phyloP scores from a whole-genome alignment of 1,140 invertebrate species.

The Drosophila asahinai region DNA sequence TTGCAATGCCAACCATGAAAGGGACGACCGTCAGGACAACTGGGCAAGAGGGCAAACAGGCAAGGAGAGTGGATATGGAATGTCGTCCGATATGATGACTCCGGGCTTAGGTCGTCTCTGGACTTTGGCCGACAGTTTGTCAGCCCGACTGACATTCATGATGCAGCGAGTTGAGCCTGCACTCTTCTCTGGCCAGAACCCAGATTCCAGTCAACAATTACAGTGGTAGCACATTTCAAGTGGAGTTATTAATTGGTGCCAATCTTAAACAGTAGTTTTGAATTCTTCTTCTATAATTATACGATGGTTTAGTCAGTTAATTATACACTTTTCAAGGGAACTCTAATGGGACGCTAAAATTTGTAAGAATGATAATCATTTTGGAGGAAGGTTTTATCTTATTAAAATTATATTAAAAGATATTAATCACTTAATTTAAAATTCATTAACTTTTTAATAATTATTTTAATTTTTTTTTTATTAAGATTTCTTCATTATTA shows the following conservation, averaged over 20 bases:
- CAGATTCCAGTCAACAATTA: constrained; percentile 2
- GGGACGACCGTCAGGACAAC: neutral
- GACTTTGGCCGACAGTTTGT: constrained; percentile 39
- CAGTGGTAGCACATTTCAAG: neutral
- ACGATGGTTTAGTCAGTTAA: too few species aligned
- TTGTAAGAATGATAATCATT: too few species aligned
- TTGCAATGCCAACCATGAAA: constrained; percentile 43
- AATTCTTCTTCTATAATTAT: neutral
- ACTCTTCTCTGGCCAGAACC: neutral
- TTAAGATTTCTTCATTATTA: neutral
- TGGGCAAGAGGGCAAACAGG: constrained; percentile 1
- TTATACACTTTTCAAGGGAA: too few species aligned
- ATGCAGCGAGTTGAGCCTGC: constrained; percentile 14
- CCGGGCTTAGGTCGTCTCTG: constrained; percentile 31
- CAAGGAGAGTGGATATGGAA: neutral
- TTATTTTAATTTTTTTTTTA: too few species aligned
- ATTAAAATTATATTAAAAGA: neutral
- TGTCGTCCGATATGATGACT: constrained; percentile 44
- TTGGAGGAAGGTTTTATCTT: neutral
- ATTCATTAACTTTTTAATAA: neutral
- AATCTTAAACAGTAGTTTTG: neutral
- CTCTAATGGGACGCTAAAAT: neutral
- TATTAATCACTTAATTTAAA: neutral
- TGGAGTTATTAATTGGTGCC: neutral
- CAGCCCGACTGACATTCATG: constrained; percentile 36